phyloP scores from a whole-genome alignment of 1,140 invertebrate genomes.

The Battus philenor region DNA sequence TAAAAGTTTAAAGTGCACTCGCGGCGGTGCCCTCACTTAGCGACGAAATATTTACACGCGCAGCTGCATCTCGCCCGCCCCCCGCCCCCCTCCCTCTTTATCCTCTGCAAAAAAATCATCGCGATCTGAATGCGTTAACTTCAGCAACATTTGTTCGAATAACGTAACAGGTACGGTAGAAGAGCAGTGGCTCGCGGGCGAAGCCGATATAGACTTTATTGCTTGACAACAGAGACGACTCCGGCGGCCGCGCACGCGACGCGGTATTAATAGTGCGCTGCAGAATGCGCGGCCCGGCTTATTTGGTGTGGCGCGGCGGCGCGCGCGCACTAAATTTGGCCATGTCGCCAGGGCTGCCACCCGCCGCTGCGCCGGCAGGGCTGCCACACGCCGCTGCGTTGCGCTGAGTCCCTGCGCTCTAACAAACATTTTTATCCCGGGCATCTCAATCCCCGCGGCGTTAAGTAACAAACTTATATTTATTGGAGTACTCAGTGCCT shows the following conservation, averaged over 20 bases:
- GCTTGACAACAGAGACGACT: constrained; percentile 16
- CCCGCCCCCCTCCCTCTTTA: too few species aligned
- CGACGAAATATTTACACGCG: too few species aligned
- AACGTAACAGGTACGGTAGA: constrained; percentile 49
- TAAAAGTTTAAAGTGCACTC: constrained; percentile 67
- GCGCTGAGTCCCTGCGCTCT: too few species aligned
- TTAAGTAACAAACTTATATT: too few species aligned
- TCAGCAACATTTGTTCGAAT: constrained; percentile 45
- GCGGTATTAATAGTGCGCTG: constrained; percentile 60
- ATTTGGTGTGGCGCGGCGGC: constrained; percentile 54
- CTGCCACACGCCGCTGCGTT: too few species aligned
- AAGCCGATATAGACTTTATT: constrained; percentile 20
- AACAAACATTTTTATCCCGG: too few species aligned
- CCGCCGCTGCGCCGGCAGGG: too few species aligned
- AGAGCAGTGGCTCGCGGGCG: constrained; percentile 17
- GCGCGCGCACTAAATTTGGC: constrained; percentile 18
- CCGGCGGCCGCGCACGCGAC: constrained; percentile 20
- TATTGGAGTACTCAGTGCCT: too few species aligned
- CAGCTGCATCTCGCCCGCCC: background rate
- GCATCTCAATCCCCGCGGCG: too few species aligned
- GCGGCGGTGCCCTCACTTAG: too few species aligned
- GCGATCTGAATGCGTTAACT: constrained; percentile 33
- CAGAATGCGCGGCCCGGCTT: constrained; percentile 60
- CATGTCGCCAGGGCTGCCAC: background rate
- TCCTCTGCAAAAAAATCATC: too few species aligned